These are phyloP conservation scores for Salarias fasciatus DNA, from an alignment of 2,797 vertebrate species.

Conservation along the genomic window DNA sequence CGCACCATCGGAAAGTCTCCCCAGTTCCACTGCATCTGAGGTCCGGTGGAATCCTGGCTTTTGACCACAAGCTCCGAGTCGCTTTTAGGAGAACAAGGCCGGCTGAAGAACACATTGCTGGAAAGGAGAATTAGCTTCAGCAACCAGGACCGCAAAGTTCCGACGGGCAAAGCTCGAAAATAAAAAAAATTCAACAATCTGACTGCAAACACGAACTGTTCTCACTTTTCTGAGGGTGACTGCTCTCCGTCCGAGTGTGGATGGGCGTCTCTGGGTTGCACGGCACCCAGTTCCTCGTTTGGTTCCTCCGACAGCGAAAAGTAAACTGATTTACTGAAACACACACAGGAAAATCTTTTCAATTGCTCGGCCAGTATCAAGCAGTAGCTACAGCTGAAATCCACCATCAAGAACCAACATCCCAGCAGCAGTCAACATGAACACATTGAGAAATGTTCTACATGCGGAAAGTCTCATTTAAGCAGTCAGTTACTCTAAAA, in stretches of 20 bases:
- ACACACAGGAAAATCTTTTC: slow-evolving; percentile 33
- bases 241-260: slow-evolving; percentile 89
- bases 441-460: no score
- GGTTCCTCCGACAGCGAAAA: slow-evolving; percentile 79
- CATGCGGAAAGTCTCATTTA: no score
- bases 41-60: slow-evolving; percentile 79
- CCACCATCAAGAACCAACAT: background rate
- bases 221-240: slow-evolving; percentile 71
- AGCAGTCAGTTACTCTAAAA: no score
- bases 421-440: background rate
- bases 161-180: no score
- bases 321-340: slow-evolving; percentile 82
- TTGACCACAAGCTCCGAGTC: slow-evolving; percentile 92
- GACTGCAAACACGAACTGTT: background rate
- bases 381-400: no score
- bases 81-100: slow-evolving; percentile 85
- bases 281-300: slow-evolving; percentile 37
- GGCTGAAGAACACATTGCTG: slow-evolving; percentile 72
- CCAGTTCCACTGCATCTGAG: slow-evolving; percentile 93
- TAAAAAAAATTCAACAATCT: no score
- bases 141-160: no score
- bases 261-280: slow-evolving; percentile 69
- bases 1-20: slow-evolving; percentile 91
- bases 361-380: background rate
- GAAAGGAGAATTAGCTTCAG: background rate